A percentile compares a stretch with the other conserved stretches of the same genome.
These are phyloP conservation scores for Theocolax elegans DNA, from an alignment of 1,140 invertebrate species.

Conservation along the genomic window DNA sequence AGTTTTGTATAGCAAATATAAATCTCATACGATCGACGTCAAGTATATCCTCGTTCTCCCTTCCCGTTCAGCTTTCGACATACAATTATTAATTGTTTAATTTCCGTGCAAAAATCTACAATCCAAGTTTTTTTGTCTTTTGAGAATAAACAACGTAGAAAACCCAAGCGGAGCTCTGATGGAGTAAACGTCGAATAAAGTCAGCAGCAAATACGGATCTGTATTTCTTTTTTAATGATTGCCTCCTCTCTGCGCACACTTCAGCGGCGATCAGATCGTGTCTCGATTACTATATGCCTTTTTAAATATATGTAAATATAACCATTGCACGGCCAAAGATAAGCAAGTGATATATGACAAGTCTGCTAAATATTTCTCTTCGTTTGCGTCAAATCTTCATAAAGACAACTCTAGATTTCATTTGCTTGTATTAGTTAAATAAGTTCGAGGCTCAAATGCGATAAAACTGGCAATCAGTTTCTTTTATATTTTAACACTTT, in stretches of 20 bases:
- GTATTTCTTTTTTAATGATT: neutral
- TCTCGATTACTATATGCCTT: slow-evolving; percentile 6
- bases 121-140: neutral
- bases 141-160: slow-evolving; percentile 19
- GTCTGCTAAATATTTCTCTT: slow-evolving; percentile 5
- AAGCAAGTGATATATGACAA: slow-evolving; percentile 38
- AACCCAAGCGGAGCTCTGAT: slow-evolving; percentile 12
- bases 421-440: slow-evolving; percentile 2
- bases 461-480: slow-evolving; percentile 23
- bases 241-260: neutral
- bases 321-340: slow-evolving; percentile 35
- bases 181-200: neutral
- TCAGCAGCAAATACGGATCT: slow-evolving; percentile 19
- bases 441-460: slow-evolving; percentile 29
- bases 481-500: slow-evolving; percentile 17
- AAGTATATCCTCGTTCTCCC: neutral
- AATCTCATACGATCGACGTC: slow-evolving; percentile 18
- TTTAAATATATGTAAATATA: slow-evolving; percentile 19
- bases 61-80: neutral
- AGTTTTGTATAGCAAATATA: slow-evolving; percentile 36
- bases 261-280: slow-evolving; percentile 1
- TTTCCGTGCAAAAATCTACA: slow-evolving; percentile 32
- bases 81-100: slow-evolving; percentile 3
- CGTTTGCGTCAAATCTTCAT: neutral
- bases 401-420: slow-evolving; percentile 16